Evolutionary conservation across 2,113 vertebrate genomes (phyloP), one percentile per base, ranked within the genome.

Genomic region (Percopsis transmontana): DNA sequence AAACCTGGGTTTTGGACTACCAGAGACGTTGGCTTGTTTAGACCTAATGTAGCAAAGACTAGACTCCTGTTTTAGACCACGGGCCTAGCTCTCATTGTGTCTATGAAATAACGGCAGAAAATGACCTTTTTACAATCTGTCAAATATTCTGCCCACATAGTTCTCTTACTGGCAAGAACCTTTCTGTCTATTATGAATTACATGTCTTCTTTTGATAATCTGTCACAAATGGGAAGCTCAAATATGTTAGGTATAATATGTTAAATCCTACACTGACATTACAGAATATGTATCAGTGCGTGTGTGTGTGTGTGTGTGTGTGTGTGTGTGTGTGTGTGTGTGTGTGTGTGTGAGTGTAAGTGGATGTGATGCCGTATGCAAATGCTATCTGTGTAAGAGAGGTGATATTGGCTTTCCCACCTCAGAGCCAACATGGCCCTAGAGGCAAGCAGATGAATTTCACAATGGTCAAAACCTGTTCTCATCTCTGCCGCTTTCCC

Each of bases 401-500:
- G 27, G 15, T 45, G 50, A 40, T 0, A 14, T 76, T 20, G 5
- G 44, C 16, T 45, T 13, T 9, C 44, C 44, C 1, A 14, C 13
- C 44, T 12, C 5, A 33, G 27, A 33, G 27, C 27, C 8, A 7
- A 33, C 27, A 33, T 33, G 27, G 27, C 27, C 27, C 27, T 33
- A 33, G 27, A 33, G 27, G 27, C 27, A 33, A 33, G 27, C 27
- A 33, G 27, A 33, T n/a, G 38, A 6, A 70, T 62, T 68, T 70
- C 72, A 13, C 42, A 69, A 38, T 27, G 51, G 58, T 66, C 56
- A 42, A 60, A 53, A 62, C 72, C 42, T 38, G 15, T 27, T 62
- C 74, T 78, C 38, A 50, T 77, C 63, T 45, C 56, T 33, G 21
- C 15, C 42, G 8, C 48, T 76, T 73, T 73, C 72, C 55, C 57